Conservation (phyloP, 2,888 invertebrate species). For the Tribolium freemani region DNA sequence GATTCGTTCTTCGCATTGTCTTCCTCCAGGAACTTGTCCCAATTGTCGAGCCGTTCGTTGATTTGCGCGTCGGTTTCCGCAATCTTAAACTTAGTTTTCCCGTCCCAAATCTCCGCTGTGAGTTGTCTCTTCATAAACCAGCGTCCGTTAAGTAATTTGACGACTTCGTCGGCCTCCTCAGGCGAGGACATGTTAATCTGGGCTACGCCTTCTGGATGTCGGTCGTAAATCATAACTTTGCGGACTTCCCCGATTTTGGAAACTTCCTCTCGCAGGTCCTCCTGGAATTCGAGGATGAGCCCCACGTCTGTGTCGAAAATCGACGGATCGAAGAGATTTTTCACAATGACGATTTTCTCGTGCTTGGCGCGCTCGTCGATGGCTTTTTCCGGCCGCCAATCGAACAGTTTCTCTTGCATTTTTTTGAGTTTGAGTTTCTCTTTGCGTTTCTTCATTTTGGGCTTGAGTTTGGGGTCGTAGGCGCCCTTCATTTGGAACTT, state of each 20-base stretch:
- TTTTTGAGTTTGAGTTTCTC: constrained; percentile 93
- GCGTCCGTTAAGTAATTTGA: constrained; percentile 88
- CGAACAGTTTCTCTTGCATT: constrained; percentile 93
- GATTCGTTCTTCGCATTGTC: constrained; percentile 59
- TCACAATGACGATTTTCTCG: constrained; percentile 92
- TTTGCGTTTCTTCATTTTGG: constrained; percentile 89
- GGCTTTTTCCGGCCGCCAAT: constrained; percentile 96
- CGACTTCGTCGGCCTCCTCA: constrained; percentile 92
- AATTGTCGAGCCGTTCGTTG: constrained; percentile 84
- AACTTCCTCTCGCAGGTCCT: constrained; percentile 91
- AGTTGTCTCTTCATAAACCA: constrained; percentile 92
- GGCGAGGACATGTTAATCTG: constrained; percentile 91
- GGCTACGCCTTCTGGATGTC: constrained; percentile 95
- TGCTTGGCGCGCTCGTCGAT: constrained; percentile 88
- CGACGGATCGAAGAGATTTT: constrained; percentile 91
- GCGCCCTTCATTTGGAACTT: constrained; percentile 94
- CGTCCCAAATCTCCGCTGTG: constrained; percentile 94
- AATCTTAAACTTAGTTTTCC: constrained; percentile 88
- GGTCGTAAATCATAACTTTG: constrained; percentile 92
- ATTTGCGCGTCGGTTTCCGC: constrained; percentile 92
- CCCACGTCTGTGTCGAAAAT: constrained; percentile 93
- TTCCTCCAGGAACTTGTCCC: constrained; percentile 87
- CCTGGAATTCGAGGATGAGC: constrained; percentile 90
- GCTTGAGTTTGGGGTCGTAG: constrained; percentile 93
- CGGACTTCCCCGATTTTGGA: constrained; percentile 91